Base-by-base conservation (phyloP, 2,888 invertebrate species). In the Stenurella melanura region DNA sequence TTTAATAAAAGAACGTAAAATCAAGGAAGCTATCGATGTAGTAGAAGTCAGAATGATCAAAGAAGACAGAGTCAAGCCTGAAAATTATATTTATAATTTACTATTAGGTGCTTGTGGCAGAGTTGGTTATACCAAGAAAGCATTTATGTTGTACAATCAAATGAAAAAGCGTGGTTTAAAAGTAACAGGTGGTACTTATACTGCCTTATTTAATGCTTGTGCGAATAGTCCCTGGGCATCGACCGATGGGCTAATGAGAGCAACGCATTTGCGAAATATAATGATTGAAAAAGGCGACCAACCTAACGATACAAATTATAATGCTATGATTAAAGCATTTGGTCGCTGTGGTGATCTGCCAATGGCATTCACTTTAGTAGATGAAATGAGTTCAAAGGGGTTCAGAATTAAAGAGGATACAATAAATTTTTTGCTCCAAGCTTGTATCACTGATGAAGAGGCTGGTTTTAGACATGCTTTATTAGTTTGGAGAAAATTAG, bases 271-370 rank as follows among this genome's bases (percentile, higher is more conserved):
- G 68, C 90, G 94, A 72, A 89, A 93, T 75, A 89, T 93, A 4
- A 94, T 97, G 92, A 88, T 92, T 66, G 93, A 94, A 83, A 95
- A 94, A 84, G 92, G 92, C 9, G 90, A 93, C 80, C 91, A 92
- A 80, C 93, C 95, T 3, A 96, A 96, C 87, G 88, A 93, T 0
- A 93, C 93, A 9, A 96, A 95, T 86, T 97, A 96, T 86, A 95
- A 97, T 91, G 93, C 95, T 3, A 95, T 98, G 94, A 96, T 98
- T 42, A 97, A 97, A 91, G 96, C 97, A 0, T 98, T 96, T 90
- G 97, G 96, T 0, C 91, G 95, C 77, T 95, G 95, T 89, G 95
- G 95, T 0, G 95, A 96, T 87, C 87, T 96, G 18, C 86, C 92
- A 75, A 93, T 93, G 54, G 96, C 97, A 0, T 97, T 97, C 89